Base-by-base conservation (phyloP, 2,113 vertebrate species). In the Zingel zingel region DNA sequence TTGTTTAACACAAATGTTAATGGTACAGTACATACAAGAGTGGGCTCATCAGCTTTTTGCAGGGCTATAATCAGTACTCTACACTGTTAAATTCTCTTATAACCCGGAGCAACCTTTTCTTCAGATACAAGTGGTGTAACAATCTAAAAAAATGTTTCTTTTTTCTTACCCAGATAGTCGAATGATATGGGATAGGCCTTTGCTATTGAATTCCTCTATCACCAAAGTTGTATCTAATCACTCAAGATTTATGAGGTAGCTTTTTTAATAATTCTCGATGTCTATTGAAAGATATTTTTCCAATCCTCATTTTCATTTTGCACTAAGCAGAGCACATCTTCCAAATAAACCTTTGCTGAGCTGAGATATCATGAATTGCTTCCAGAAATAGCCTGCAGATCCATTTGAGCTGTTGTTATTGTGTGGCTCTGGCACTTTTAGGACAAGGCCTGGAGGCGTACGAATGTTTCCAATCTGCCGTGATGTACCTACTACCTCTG, bases 331-430 rank as follows among this genome's bases (percentile, higher is more conserved):
- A 57, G 64, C 57, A 65, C 63, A 73, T 86, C 21, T 71, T 62
- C 27, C 50, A 48, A 33, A 54, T 21, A 48, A 74, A 43, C 36
- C 36, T 62, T 72, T 47, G 23, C 66, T 65, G 19, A 67, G 56
- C 39, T 75, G 15, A 67, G 25, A 51, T 43, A 63, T 79, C 12
- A 19, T 77, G 43, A 59, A 79, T 74, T 68, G 0, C 21, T 18
- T 72, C 57, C 76, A 77, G 21, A 82, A 73, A 58, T 54, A 77
- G 56, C 74, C 71, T 30, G 8, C 19, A 72, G 77, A 78, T 88
- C 54, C 47, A 53, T 70, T 62, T 30, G 54, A 85, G 76, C 73
- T 79, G 65, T 74, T 83, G 45, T 85, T 27, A 82, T 80, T 77
- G 57, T 72, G 53, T 51, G 10, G 56, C 59, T 64, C 48, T 89